These are phyloP conservation scores for Tillus elongatus DNA, from an alignment of 2,888 invertebrate species.

Conservation along the genomic window DNA sequence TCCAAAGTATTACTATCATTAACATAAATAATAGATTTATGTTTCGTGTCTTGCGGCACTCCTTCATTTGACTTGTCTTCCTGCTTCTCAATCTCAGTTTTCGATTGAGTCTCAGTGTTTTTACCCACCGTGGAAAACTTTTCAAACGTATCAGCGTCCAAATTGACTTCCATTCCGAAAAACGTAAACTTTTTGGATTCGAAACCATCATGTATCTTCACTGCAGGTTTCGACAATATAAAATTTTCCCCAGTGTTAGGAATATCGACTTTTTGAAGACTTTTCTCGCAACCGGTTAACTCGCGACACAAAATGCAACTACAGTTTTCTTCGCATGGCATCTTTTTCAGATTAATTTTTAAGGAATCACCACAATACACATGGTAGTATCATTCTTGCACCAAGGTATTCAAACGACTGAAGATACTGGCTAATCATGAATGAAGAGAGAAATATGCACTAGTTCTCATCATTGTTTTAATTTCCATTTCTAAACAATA, in stretches of 20 bases:
- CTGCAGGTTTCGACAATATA: conserved; percentile 48
- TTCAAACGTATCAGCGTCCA: conserved; percentile 41
- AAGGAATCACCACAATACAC: not conserved
- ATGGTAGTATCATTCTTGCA: not conserved
- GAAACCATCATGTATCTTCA: conserved; percentile 44
- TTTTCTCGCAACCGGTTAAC: conserved; percentile 53
- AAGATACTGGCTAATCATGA: not conserved
- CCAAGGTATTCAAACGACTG: not conserved
- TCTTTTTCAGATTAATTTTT: conserved; percentile 25
- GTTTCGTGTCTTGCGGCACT: conserved; percentile 26
- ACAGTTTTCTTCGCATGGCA: conserved; percentile 66
- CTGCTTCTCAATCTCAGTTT: conserved; percentile 8
- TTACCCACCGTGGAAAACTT: conserved; percentile 38
- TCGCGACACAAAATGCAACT: conserved; percentile 68
- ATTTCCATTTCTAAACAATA: conserved; percentile 33
- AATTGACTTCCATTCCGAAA: conserved; percentile 44
- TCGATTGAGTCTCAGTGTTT: conserved; percentile 7
- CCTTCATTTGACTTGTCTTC: conserved; percentile 10
- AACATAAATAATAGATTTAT: conserved; percentile 39
- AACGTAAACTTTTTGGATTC: conserved; percentile 44
- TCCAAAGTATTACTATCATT: no score
- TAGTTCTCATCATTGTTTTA: conserved; percentile 39
- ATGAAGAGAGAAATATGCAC: conserved; percentile 26
- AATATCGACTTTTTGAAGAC: conserved; percentile 42
- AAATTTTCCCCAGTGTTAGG: conserved; percentile 39